phyloP scores from a whole-genome alignment of 2,888 invertebrate genomes.

The Plagodis pulveraria region DNA sequence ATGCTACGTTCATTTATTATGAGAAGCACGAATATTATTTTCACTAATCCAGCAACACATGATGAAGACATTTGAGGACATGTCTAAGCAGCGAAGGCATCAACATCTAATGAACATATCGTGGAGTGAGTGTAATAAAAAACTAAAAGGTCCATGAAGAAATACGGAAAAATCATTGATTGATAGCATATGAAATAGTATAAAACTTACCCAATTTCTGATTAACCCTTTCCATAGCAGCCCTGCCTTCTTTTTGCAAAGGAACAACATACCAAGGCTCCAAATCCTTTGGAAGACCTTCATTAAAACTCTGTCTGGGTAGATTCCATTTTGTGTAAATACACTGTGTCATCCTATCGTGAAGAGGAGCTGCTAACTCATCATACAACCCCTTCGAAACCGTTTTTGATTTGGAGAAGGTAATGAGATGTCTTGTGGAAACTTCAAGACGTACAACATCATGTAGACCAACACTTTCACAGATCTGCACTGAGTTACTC shows the following conservation, averaged over 20 bases:
- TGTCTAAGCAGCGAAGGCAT: no score
- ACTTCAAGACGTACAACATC: constrained; percentile 93
- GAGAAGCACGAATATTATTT: no score
- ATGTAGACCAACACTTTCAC: constrained; percentile 91
- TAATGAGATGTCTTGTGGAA: constrained; percentile 90
- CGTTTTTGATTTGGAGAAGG: constrained; percentile 67
- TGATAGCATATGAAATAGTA: background rate
- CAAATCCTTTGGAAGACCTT: constrained; percentile 85
- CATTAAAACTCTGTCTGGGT: constrained; percentile 88
- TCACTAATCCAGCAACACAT: no score
- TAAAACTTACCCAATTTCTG: constrained; percentile 86
- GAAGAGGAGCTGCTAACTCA: constrained; percentile 86
- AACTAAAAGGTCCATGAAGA: no score
- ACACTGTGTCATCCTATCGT: constrained; percentile 98
- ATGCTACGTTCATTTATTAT: no score
- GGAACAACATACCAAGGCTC: constrained; percentile 94
- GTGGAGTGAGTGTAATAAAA: no score
- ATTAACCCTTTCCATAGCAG: constrained; percentile 93
- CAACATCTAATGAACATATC: no score
- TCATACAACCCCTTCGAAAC: constrained; percentile 66
- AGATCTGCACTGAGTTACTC: constrained; percentile 98
- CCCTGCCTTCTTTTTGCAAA: constrained; percentile 89
- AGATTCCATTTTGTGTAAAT: constrained; percentile 88
- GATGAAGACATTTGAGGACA: no score
- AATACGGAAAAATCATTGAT: no score